A percentile compares a stretch with the other conserved stretches of the same genome.
These are phyloP conservation scores for Spodoptera litura DNA, from an alignment of 1,140 invertebrate genomes.

Conservation along the genomic window DNA sequence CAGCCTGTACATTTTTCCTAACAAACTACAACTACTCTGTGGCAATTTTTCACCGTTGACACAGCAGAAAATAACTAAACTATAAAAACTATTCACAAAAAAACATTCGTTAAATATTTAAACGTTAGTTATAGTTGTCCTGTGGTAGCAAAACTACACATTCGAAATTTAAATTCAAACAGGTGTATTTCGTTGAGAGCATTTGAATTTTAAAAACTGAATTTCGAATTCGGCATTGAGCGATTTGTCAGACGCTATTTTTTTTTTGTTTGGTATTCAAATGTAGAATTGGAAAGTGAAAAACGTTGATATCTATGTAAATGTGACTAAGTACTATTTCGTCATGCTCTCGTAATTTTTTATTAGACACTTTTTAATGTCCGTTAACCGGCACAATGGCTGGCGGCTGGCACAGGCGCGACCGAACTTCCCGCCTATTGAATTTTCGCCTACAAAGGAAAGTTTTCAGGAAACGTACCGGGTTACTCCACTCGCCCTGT, in stretches of 20 bases:
- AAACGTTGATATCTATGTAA: not conserved
- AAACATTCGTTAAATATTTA: conserved; percentile 28
- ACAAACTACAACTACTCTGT: conserved; percentile 4
- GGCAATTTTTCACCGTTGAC: conserved; percentile 28
- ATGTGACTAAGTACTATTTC: conserved; percentile 2
- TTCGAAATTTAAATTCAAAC: conserved; percentile 75
- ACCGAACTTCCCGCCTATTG: conserved; percentile 73
- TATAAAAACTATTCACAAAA: conserved; percentile 5
- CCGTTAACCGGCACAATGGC: conserved; percentile 63
- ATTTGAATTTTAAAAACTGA: conserved; percentile 42
- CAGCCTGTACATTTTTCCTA: not conserved
- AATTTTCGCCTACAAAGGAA: conserved; percentile 77
- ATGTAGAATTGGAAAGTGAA: not conserved
- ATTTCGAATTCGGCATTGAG: conserved; percentile 28
- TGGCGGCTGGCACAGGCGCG: conserved; percentile 52
- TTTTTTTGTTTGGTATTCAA: not conserved
- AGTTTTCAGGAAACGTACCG: conserved; percentile 74
- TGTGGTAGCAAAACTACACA: conserved; percentile 48
- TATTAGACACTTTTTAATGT: conserved; percentile 53
- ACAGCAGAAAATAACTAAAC: not conserved
- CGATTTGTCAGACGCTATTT: conserved; percentile 7
- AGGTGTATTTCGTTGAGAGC: conserved; percentile 40
- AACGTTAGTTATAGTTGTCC: conserved; percentile 18
- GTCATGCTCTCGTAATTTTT: conserved; percentile 34
- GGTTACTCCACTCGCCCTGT: conserved; percentile 59